Conservation (phyloP, 92 coral and sea anemone genomes). For the Plumapathes pennacea region DNA sequence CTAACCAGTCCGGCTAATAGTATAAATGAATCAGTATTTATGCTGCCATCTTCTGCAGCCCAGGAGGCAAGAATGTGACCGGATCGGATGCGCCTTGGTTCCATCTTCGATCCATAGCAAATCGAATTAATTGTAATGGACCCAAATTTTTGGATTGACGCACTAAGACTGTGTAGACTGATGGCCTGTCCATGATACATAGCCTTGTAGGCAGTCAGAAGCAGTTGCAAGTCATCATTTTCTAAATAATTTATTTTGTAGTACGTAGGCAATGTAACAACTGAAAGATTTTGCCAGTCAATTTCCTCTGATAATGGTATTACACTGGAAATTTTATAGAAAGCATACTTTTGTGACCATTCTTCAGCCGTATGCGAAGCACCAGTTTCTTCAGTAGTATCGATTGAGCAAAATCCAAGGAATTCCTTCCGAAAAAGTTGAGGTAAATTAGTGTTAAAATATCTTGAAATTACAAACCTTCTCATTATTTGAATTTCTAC, state of each 20-base stretch:
- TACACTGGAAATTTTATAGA: no score
- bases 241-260: constrained; percentile 46
- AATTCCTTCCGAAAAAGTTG: not conserved
- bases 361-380: no score
- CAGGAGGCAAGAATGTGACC: constrained; percentile 61
- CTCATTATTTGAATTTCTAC: constrained; percentile 50
- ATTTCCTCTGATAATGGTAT: no score
- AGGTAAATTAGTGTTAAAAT: constrained; percentile 4
- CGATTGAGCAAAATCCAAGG: constrained; percentile 2
- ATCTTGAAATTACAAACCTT: constrained; percentile 28
- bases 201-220: constrained; percentile 30
- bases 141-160: constrained; percentile 48
- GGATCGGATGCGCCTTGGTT: constrained; percentile 58
- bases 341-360: no score
- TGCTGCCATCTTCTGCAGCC: constrained; percentile 52
- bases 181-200: constrained; percentile 42
- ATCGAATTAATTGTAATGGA: constrained; percentile 36
- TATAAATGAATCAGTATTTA: constrained; percentile 25
- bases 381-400: no score
- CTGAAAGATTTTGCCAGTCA: constrained; percentile 33
- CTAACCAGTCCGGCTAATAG: constrained; percentile 41
- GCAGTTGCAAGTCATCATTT: constrained; percentile 34
- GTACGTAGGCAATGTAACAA: constrained; percentile 26
- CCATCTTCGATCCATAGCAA: constrained; percentile 53
- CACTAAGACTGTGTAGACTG: constrained; percentile 23